Base-by-base conservation (phyloP, 2,797 vertebrate species). In the Intellagama lesueurii region DNA sequence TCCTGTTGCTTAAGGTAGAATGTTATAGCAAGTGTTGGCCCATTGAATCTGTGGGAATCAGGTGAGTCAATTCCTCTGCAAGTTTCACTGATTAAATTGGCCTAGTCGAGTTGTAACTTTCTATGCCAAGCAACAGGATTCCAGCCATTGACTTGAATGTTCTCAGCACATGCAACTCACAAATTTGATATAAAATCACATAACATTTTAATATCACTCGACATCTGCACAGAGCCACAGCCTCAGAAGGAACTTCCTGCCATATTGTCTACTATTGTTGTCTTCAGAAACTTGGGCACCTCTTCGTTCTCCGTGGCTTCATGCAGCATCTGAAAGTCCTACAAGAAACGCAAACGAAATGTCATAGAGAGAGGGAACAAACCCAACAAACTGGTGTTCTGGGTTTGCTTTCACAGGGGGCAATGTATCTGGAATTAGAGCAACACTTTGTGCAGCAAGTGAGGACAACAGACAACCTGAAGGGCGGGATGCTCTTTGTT, bases 321-420 rank as follows among this genome's bases (percentile, higher is more conserved):
- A 12, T 86, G 5, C 28, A 96, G 82, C 80, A 76, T 90, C 72
- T 91, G 40, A 40, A 90, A 92, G 83, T 88, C 92, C 91, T 94
- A 56, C 40, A 86, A 79, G 7, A 35, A 81, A 85, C 85, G 1
- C 85, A 89, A 88, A 86, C 60, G 44, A 26, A 56, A 84, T 64
- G 12, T 85, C 60, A 26, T 22, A 24, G 22, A 17, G 82, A 83
- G 35, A 70, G 28, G 11, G 7, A 47, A 83, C 5, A 69, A 68
- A 69, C 3, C 19, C 4, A 64, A 64, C 60, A 64, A 64, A 17
- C 60, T 0, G 14, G 19, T 64, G 60, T 64, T 64, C 60, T 64
- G 60, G 60, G 60, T 64, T 64, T 14, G 16, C 60, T 64, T 64
- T 64, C 14, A 64, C 4, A 22, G 60, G 60, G 60, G 19, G 16